Base-by-base conservation (phyloP, 2,797 vertebrate species). In the Sandelia bainsii region DNA sequence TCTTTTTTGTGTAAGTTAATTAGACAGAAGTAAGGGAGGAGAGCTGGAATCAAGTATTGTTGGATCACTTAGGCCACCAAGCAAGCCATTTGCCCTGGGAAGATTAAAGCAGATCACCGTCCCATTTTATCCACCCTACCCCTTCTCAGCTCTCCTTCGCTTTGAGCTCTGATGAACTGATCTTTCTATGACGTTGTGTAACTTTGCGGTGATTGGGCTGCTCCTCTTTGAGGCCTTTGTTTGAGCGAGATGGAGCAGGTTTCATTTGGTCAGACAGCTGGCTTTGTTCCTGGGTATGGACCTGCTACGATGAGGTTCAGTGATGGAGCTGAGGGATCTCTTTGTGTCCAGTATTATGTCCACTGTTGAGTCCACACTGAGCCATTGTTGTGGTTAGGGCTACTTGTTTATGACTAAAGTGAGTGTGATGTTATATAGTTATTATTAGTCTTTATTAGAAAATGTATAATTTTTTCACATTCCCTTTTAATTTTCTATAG, bases 221-320 rank as follows among this genome's bases (percentile, higher is more conserved):
- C 87, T 72, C 63, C 75, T 84, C 81, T 91, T 84, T 90, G 88
- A 90, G 85, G 74, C 49, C 83, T 90, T 89, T 90, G 88, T 89
- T 85, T 74, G 83, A 83, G 72, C 53, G 79, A 90, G 88, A 90
- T 80, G 86, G 83, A 85, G 89, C 78, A 77, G 66, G 72, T 86
- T 87, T 91, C 79, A 92, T 93, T 88, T 64, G 84, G 81, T 80
- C 50, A 49, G 91, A 88, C 88, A 84, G 86, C 88, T 92, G 90
- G 91, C 91, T 81, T 84, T 77, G 84, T 90, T 92, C 91, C 91
- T 62, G 45, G 81, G 72, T 50, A 23, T 14, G 11, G 84, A 82
- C 68, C 89, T 77, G 88, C 83, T 85, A 73, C 59, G 79, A 80
- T 81, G 82, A 83, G 83, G 83, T 88, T 87, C 80, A 84, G 23